phyloP scores from a whole-genome alignment of 1,140 invertebrate genomes.

The Dendrolimus punctatus region DNA sequence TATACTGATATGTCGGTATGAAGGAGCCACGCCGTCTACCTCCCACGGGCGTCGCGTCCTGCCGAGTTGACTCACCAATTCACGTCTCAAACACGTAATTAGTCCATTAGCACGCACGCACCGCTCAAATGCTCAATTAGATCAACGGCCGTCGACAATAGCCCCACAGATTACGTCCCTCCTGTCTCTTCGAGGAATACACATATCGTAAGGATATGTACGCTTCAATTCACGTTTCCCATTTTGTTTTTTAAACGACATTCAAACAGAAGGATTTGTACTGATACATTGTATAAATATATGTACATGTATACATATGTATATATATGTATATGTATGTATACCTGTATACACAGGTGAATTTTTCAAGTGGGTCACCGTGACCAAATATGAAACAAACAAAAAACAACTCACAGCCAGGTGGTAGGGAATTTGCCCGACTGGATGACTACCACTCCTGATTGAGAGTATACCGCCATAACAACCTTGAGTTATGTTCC shows the following conservation, averaged over 20 bases:
- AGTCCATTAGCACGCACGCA: slow-evolving; percentile 66
- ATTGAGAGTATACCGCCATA: too few species aligned
- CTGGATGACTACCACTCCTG: too few species aligned
- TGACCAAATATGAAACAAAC: too few species aligned
- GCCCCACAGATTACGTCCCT: slow-evolving; percentile 50
- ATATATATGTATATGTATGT: too few species aligned
- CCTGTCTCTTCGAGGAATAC: slow-evolving; percentile 39
- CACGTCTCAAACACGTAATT: slow-evolving; percentile 62
- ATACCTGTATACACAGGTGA: too few species aligned
- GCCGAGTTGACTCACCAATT: slow-evolving; percentile 62
- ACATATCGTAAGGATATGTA: slow-evolving; percentile 31
- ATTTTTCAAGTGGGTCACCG: too few species aligned
- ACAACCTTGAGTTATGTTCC: too few species aligned
- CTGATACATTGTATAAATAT: too few species aligned
- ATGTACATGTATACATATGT: too few species aligned
- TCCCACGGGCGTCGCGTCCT: slow-evolving; percentile 56
- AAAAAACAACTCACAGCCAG: too few species aligned
- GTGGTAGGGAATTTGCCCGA: too few species aligned
- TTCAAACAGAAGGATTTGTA: too few species aligned
- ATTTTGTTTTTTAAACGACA: slow-evolving; percentile 3
- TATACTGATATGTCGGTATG: neutral
- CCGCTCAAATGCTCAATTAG: slow-evolving; percentile 67
- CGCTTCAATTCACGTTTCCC: slow-evolving; percentile 33
- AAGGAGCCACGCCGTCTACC: slow-evolving; percentile 65
- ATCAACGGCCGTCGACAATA: slow-evolving; percentile 63